Percentiles rank a stretch among this genome's conserved stretches.
These are phyloP conservation scores for Drosophila rellima DNA, from an alignment of 2,888 invertebrate species.

Conservation along the genomic window DNA sequence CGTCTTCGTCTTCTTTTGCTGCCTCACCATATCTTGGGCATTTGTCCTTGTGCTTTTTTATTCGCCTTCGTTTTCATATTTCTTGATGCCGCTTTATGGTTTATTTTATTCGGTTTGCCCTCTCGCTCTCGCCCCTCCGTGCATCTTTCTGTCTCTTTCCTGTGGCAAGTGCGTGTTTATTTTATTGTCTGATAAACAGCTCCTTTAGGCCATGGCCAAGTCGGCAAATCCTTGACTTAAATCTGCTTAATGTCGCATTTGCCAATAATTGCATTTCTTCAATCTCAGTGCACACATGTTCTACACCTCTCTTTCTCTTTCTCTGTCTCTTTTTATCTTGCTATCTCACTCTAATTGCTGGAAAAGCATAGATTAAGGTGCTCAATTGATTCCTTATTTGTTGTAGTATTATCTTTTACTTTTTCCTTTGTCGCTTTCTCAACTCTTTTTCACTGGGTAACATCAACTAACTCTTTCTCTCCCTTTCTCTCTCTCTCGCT, in stretches of 20 bases:
- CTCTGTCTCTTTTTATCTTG: not conserved
- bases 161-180: conserved; percentile 76
- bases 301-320: not conserved
- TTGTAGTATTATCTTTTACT: too few relatives aligned
- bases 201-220: conserved; percentile 47
- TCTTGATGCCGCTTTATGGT: conserved; percentile 54
- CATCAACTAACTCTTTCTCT: conserved; percentile 18
- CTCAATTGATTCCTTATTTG: conserved; percentile 1
- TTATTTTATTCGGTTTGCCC: conserved; percentile 28
- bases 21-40: not conserved
- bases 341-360: not conserved
- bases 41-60: conserved; percentile 25
- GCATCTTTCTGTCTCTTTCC: conserved; percentile 6
- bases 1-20: not conserved
- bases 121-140: not conserved
- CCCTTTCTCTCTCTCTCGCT: conserved; percentile 17
- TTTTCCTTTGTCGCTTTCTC: not conserved
- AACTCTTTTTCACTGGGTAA: not conserved
- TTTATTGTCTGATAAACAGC: conserved; percentile 80
- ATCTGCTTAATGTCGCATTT: conserved; percentile 33
- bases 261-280: conserved; percentile 24
- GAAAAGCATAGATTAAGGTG: conserved; percentile 1
- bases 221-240: conserved; percentile 29
- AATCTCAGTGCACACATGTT: not conserved
- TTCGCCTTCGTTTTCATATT: conserved; percentile 52